phyloP scores from a whole-genome alignment of 2,888 invertebrate species.

The Catonia carolina region DNA sequence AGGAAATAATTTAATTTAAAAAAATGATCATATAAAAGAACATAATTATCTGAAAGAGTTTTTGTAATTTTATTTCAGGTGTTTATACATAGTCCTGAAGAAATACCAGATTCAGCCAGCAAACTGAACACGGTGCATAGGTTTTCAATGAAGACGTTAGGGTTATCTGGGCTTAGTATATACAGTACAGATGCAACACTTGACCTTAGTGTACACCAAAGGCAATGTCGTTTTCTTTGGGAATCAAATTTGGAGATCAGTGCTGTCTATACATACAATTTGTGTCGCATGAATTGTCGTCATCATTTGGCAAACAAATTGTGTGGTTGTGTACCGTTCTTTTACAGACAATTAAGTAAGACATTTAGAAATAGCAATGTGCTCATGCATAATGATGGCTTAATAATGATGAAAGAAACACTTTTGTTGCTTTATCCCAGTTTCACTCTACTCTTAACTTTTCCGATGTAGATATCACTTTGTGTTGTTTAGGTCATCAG shows the following conservation, averaged over 20 bases:
- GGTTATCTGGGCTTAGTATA: conserved; percentile 53
- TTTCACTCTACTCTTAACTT: too few species aligned
- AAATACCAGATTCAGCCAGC: conserved; percentile 59
- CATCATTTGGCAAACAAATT: conserved; percentile 37
- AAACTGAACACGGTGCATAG: conserved; percentile 39
- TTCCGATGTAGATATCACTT: too few species aligned
- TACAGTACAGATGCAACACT: conserved; percentile 51
- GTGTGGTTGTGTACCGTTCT: conserved; percentile 42
- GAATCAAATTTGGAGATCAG: conserved; percentile 39
- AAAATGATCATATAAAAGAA: too few species aligned
- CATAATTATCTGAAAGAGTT: too few species aligned
- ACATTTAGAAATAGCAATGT: too few species aligned
- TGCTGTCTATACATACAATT: conserved; percentile 40
- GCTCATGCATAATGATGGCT: too few species aligned
- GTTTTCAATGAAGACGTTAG: conserved; percentile 51
- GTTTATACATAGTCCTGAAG: conserved; percentile 59
- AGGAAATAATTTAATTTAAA: too few species aligned
- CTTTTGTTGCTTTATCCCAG: too few species aligned
- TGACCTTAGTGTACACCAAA: conserved; percentile 36
- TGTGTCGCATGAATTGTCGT: conserved; percentile 42
- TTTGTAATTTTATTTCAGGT: conserved; percentile 46
- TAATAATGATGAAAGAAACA: too few species aligned
- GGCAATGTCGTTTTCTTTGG: conserved; percentile 38
- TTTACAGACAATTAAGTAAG: conserved; percentile 37
- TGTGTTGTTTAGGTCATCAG: too few species aligned